Percentiles rank a stretch among this genome's conserved stretches.
Evolutionary conservation across 2,113 vertebrate species (phyloP).

Genomic region (Ammodramus savannarum): DNA sequence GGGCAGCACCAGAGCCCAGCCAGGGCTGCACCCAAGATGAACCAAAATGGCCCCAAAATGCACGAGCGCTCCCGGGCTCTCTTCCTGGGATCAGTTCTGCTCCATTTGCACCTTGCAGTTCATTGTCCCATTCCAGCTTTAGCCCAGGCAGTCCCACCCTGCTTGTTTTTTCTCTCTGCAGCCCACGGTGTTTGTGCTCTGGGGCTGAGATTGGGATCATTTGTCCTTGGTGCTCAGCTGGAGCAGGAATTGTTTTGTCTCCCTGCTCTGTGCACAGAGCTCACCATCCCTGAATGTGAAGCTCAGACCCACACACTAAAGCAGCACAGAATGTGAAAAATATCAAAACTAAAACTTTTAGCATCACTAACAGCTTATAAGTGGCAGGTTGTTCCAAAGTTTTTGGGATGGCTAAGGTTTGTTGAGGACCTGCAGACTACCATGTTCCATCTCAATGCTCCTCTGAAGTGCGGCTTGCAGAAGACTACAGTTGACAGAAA

Average conservation of each 20-base stretch:
- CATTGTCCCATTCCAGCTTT: background rate
- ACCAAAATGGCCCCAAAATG: background rate
- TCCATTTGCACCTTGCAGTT: background rate
- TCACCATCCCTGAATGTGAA: background rate
- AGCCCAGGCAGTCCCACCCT: background rate
- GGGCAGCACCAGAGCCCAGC: background rate
- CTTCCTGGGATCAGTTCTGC: background rate
- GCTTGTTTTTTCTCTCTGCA: background rate
- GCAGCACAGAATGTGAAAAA: background rate
- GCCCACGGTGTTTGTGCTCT: background rate
- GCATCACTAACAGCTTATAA: background rate
- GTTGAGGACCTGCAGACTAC: background rate
- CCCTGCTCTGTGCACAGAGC: background rate
- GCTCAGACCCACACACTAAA: background rate
- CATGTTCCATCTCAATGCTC: background rate
- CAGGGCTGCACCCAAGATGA: background rate
- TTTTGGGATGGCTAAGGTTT: background rate
- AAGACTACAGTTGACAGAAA: background rate
- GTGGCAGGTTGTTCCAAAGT: background rate
- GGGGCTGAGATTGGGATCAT: background rate
- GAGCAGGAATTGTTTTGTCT: background rate
- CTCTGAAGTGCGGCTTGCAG: background rate
- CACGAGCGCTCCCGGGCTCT: background rate
- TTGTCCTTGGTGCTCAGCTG: background rate
- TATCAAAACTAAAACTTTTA: background rate